These are phyloP conservation scores for Xerus inauris DNA, from an alignment of 2,113 vertebrate species.

Conservation along the genomic window DNA sequence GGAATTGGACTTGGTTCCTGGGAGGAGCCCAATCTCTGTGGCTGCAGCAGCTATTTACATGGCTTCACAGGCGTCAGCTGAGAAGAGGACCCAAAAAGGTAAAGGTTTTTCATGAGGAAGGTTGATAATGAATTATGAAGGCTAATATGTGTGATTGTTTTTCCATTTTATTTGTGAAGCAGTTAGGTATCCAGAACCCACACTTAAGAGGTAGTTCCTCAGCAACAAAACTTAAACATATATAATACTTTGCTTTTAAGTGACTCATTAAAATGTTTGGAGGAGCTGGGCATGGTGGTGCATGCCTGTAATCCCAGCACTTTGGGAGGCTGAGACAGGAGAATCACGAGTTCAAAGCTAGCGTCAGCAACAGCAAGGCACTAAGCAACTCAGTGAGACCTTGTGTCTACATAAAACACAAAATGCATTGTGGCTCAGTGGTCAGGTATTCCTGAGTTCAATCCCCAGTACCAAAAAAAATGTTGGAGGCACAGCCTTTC, in stretches of 20 bases:
- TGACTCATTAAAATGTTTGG: too few relatives aligned
- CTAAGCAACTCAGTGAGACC: too few relatives aligned
- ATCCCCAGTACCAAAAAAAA: too few relatives aligned
- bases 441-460: too few relatives aligned
- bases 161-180: not conserved
- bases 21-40: conserved; percentile 98
- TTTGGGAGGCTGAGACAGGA: too few relatives aligned
- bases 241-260: conserved; percentile 8
- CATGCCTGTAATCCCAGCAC: too few relatives aligned
- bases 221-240: not conserved
- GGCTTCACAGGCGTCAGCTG: conserved; percentile 98
- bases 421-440: too few relatives aligned
- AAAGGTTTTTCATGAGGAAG: conserved; percentile 31
- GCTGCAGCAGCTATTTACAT: conserved; percentile 99
- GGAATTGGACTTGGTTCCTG: conserved; percentile 97
- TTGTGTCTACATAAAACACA: too few relatives aligned
- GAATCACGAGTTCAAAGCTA: too few relatives aligned
- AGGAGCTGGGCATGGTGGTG: too few relatives aligned
- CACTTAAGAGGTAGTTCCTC: not conserved
- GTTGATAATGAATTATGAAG: not conserved
- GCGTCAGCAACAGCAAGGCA: too few relatives aligned
- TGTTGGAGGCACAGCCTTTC: too few relatives aligned
- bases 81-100: conserved; percentile 99
- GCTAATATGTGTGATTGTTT: not conserved
- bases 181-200: not conserved